Base-by-base conservation (phyloP, 2,797 vertebrate genomes). In the Lutjanus campechanus region DNA sequence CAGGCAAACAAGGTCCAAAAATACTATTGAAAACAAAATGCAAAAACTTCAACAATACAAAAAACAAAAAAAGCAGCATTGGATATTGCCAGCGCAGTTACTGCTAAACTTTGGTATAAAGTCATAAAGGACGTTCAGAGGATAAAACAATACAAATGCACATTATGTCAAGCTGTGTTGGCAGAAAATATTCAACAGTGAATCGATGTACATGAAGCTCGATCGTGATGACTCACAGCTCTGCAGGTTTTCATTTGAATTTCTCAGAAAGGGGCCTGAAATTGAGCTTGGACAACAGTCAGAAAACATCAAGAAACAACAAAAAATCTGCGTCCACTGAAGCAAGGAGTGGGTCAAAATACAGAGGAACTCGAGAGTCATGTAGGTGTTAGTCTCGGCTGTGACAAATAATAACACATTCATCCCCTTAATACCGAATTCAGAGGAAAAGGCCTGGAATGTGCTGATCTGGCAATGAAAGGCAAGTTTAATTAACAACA, bases 31-130 rank as follows among this genome's bases (percentile, higher is more conserved):
- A 84, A 80, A 81, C 29, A 88, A 88, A 56, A 82, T 69, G 56
- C 51, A 73, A 68, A 36, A 70, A 79, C 66, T 76, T 56, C 41
- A 81, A 89, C 64, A 70, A 87, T 83, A 88, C 44, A 76, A 91
- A 75, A 85, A 88, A 86, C 25, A 86, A 93, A 87, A 87, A 87
- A 93, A 94, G 93, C 94, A 96, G 95, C 94, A 94, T 83, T 91
- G 71, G 87, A 90, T 87, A 91, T 86, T 85, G 81, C 91, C 83
- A 91, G 91, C 92, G 89, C 89, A 89, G 88, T 84, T 89, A 92
- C 91, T 88, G 90, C 89, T 90, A 69, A 94, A 93, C 95, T 96
- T 96, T 96, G 95, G 96, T 96, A 92, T 92, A 81, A 89, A 88
- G 89, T 90, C 85, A 89, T 25, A 55, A 85, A 86, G 77, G 83